These are phyloP conservation scores for Alethe castanea DNA, from an alignment of 2,113 vertebrate genomes.

Conservation along the genomic window DNA sequence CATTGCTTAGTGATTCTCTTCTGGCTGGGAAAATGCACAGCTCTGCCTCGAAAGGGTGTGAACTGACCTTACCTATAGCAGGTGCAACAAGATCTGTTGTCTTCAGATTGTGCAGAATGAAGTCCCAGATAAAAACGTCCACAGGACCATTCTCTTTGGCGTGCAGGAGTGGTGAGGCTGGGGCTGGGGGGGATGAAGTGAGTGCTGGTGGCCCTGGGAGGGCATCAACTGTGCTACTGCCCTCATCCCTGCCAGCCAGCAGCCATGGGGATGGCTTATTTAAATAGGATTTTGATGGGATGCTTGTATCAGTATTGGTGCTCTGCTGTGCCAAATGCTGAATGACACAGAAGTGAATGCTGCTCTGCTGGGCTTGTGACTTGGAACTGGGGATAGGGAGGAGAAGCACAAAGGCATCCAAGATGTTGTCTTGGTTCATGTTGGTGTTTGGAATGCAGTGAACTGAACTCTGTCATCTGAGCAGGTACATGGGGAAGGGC, in stretches of 20 bases:
- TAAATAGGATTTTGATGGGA: not conserved
- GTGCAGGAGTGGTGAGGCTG: not conserved
- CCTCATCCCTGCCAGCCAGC: not conserved
- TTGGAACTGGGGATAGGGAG: not conserved
- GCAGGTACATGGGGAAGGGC: accelerated
- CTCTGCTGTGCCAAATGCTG: not conserved
- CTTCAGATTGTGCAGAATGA: not conserved
- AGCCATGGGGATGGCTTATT: accelerated
- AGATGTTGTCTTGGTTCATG: not conserved
- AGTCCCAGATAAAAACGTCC: not conserved
- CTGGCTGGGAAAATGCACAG: not conserved
- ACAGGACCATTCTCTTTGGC: accelerated
- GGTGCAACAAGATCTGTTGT: not conserved
- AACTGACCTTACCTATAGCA: accelerated
- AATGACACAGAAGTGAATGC: not conserved
- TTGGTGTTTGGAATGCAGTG: not conserved
- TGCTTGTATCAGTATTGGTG: accelerated
- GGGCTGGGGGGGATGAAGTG: no score
- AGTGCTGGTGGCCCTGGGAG: not conserved
- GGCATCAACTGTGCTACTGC: not conserved
- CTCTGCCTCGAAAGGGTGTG: not conserved
- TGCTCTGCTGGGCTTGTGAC: not conserved
- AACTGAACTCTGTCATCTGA: not conserved
- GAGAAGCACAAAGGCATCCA: not conserved
- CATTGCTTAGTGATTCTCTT: not conserved